These are phyloP conservation scores for Oscheius sp. DNA, from an alignment of 1,140 invertebrate genomes.

Conservation along the genomic window DNA sequence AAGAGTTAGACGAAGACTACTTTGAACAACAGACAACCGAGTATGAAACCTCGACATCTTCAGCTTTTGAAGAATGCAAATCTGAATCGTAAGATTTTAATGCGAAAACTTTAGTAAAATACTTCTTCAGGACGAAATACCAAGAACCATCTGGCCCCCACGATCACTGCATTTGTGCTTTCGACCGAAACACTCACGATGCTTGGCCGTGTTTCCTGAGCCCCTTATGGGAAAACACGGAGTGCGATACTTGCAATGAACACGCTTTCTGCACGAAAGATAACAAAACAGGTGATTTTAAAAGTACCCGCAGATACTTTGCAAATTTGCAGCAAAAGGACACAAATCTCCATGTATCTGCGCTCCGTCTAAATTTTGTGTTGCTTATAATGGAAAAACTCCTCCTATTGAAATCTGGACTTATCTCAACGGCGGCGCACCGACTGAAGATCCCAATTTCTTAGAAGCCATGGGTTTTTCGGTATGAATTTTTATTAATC, in stretches of 20 bases:
- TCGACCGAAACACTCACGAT: slow-evolving; percentile 50
- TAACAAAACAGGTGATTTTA: slow-evolving; percentile 18
- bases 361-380: slow-evolving; percentile 31
- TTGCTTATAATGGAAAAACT: slow-evolving; percentile 33
- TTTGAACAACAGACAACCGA: slow-evolving; percentile 15
- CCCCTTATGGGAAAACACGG: slow-evolving; percentile 43
- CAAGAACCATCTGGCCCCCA: slow-evolving; percentile 30
- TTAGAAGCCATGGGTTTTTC: slow-evolving; percentile 53
- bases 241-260: slow-evolving; percentile 46
- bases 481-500: slow-evolving; percentile 17
- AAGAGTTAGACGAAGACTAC: slow-evolving; percentile 21
- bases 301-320: not conserved
- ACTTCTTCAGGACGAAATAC: slow-evolving; percentile 32
- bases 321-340: slow-evolving; percentile 12
- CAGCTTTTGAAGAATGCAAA: slow-evolving; percentile 31
- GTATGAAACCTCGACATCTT: slow-evolving; percentile 16
- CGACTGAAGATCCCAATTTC: slow-evolving; percentile 44
- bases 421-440: slow-evolving; percentile 28
- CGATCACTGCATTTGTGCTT: slow-evolving; percentile 47
- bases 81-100: not conserved
- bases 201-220: slow-evolving; percentile 53
- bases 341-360: slow-evolving; percentile 32
- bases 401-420: slow-evolving; percentile 44
- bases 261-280: slow-evolving; percentile 48
- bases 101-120: not conserved